Conservation (phyloP, 1,140 invertebrate species). For the Brachionus asplanchnoidis region DNA sequence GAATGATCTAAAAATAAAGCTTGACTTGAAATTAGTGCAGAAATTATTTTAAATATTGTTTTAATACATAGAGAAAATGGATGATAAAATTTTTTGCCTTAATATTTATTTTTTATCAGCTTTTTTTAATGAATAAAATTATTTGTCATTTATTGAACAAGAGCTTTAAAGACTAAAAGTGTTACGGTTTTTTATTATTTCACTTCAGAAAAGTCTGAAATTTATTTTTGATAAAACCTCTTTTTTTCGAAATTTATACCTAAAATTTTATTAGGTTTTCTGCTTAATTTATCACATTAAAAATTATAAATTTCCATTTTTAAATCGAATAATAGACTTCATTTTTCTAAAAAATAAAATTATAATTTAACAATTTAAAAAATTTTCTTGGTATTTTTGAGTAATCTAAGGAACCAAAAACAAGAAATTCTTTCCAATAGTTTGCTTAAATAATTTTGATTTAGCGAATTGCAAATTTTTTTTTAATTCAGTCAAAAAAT, state of each 20-base stretch:
- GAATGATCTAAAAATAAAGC: no score
- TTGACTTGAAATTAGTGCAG: no score
- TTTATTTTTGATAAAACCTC: no score
- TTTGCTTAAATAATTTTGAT: not conserved
- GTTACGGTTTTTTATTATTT: no score
- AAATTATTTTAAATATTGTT: no score
- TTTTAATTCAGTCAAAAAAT: not conserved
- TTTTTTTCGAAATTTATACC: not conserved
- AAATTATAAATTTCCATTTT: not conserved
- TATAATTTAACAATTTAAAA: not conserved
- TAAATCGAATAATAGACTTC: not conserved
- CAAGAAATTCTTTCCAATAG: not conserved
- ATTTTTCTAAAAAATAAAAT: not conserved
- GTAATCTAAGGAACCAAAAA: not conserved
- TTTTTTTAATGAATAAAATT: no score
- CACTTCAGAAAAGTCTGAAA: no score
- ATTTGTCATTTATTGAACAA: no score
- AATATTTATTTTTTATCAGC: no score
- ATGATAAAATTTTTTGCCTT: no score
- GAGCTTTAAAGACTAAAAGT: no score
- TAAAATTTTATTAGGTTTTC: not conserved
- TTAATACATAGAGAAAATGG: no score
- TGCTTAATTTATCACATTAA: not conserved
- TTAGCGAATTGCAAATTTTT: not conserved
- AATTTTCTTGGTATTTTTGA: not conserved